Evolutionary conservation across 2,797 vertebrate genomes (phyloP).

Genomic region (Sebastes cheni): DNA sequence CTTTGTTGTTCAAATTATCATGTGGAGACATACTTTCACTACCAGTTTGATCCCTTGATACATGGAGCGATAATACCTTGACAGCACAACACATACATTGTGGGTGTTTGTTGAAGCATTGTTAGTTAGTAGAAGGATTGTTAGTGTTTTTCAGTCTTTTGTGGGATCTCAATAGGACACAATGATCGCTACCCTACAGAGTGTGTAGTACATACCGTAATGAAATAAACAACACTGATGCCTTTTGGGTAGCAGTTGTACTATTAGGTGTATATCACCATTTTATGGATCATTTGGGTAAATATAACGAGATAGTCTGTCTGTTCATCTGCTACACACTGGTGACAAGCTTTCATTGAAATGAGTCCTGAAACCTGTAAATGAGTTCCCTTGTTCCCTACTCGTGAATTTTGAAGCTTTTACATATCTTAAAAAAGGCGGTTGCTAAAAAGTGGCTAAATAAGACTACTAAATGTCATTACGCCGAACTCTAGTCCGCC

Average conservation of each 20-base stretch:
- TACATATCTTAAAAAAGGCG: no score
- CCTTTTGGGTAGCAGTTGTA: background rate
- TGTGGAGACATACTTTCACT: background rate
- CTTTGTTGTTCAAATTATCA: slow-evolving; percentile 29
- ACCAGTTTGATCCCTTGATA: slow-evolving; percentile 23
- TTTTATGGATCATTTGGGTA: background rate
- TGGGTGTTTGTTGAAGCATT: background rate
- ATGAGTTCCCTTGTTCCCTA: background rate
- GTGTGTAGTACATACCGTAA: background rate
- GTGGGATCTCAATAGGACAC: background rate
- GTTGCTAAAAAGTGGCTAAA: background rate
- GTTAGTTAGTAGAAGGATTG: background rate
- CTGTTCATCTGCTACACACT: background rate
- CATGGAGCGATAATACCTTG: slow-evolving; percentile 13
- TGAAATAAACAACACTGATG: background rate
- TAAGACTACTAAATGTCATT: background rate
- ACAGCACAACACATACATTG: background rate
- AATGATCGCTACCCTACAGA: background rate
- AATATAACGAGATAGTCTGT: background rate
- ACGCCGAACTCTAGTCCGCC: no score
- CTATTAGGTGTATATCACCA: background rate
- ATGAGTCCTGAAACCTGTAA: background rate
- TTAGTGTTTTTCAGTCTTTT: background rate
- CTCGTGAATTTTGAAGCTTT: no score
- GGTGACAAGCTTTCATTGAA: background rate